Conservation (phyloP, 2,797 vertebrate genomes). For the Presbytis comata region DNA sequence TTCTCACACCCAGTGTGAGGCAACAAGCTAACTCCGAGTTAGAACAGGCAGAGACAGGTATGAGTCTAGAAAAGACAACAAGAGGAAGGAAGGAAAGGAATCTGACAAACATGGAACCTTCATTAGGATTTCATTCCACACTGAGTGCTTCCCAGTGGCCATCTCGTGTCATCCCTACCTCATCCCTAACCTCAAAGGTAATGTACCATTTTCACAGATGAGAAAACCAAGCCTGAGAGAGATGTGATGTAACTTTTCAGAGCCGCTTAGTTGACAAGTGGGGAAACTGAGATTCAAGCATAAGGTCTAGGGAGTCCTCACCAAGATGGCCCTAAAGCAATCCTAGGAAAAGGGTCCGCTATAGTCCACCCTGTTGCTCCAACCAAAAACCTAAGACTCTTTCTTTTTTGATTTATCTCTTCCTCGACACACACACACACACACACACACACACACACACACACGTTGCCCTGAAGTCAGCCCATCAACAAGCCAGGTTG, state of each 20-base stretch:
- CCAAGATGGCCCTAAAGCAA: background rate
- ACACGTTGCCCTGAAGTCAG: background rate
- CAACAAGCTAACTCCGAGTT: background rate
- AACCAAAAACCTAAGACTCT: background rate
- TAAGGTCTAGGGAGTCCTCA: background rate
- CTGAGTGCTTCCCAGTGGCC: background rate
- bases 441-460: too few relatives aligned
- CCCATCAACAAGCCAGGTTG: background rate
- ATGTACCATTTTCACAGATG: background rate
- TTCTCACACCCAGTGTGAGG: background rate
- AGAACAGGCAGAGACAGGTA: background rate
- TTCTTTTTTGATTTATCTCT: background rate
- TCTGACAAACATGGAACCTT: fast-evolving
- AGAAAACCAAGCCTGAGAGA: background rate
- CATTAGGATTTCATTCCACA: fast-evolving
- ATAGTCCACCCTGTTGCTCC: background rate
- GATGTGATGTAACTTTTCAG: background rate
- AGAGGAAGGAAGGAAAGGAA: background rate
- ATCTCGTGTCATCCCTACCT: fast-evolving
- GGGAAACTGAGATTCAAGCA: background rate
- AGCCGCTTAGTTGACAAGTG: background rate
- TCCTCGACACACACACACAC: background rate
- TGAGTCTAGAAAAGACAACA: background rate
- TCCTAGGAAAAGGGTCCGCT: background rate
- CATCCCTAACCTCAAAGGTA: background rate